Evolutionary conservation across 2,888 invertebrate genomes (phyloP).

Genomic region (Sinopyrophorus schimmeli): DNA sequence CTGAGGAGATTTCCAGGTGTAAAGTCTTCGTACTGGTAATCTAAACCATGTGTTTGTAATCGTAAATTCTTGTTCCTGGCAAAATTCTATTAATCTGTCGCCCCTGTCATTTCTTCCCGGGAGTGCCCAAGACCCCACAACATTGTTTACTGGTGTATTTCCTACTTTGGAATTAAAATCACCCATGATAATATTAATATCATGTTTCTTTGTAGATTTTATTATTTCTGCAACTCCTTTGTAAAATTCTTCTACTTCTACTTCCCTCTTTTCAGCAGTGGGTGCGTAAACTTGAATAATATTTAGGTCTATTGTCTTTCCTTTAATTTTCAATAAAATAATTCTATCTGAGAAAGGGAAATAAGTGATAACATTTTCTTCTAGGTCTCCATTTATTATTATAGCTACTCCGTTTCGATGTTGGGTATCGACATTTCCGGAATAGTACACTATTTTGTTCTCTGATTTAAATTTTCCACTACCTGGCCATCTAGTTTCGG

Average conservation of each 20-base stretch:
- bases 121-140: constrained; percentile 2
- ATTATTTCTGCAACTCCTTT: not conserved
- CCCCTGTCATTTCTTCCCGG: constrained; percentile 3
- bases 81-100: constrained; percentile 7
- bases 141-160: not conserved
- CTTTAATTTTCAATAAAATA: constrained; percentile 8
- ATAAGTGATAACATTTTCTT: constrained; percentile 1
- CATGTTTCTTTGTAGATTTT: not conserved
- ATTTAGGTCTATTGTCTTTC: constrained; percentile 1
- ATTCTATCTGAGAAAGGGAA: not conserved
- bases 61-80: not conserved
- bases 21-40: too few relatives aligned
- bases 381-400: not conserved
- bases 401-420: constrained; percentile 4
- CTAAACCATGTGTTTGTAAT: constrained; percentile 8
- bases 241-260: constrained; percentile 1
- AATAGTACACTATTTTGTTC: constrained; percentile 4
- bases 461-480: constrained; percentile 6
- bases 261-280: constrained; percentile 2
- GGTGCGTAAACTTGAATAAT: constrained; percentile 10
- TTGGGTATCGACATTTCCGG: not conserved
- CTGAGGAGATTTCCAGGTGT: constrained; percentile 5
- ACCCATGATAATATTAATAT: constrained; percentile 6
- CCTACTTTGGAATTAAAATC: constrained; percentile 8
- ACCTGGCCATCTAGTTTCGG: constrained; percentile 4